Evolutionary conservation across 2,797 vertebrate genomes (phyloP).

Genomic region (Balearica regulorum): DNA sequence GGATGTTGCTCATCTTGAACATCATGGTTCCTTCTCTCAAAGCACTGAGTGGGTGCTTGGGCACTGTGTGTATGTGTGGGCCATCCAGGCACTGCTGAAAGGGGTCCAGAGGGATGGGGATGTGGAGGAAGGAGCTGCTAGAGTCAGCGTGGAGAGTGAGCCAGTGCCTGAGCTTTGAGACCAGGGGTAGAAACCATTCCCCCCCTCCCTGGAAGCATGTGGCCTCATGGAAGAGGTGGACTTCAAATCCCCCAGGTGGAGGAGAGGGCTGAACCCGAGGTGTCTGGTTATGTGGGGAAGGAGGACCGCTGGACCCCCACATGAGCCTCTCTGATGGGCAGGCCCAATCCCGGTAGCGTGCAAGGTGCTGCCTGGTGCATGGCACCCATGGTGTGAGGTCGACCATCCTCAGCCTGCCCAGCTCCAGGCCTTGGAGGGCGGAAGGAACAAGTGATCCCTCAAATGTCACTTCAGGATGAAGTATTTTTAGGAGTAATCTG

Average conservation of each 20-base stretch:
- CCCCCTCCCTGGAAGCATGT: background rate
- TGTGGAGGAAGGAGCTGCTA: background rate
- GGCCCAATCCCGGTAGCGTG: background rate
- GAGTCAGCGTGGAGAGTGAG: background rate
- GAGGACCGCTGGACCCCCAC: background rate
- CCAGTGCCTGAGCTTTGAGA: background rate
- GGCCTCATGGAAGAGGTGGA: background rate
- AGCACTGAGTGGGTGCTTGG: background rate
- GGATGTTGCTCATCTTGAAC: background rate
- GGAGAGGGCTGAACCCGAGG: background rate
- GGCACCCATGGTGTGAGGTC: no score
- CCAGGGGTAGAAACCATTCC: background rate
- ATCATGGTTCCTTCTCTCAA: background rate
- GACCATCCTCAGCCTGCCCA: background rate
- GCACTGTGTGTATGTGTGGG: background rate
- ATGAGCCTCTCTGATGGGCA: background rate
- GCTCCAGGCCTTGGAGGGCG: background rate
- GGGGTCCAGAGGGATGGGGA: background rate
- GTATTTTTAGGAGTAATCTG: background rate
- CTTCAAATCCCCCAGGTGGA: background rate
- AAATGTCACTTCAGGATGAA: background rate
- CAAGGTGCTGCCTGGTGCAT: background rate
- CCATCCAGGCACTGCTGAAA: rapidly evolving
- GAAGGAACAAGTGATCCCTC: background rate
- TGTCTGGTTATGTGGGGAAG: background rate